phyloP scores from a whole-genome alignment of 2,888 invertebrate genomes.

The Lasioglossum villosulum region DNA sequence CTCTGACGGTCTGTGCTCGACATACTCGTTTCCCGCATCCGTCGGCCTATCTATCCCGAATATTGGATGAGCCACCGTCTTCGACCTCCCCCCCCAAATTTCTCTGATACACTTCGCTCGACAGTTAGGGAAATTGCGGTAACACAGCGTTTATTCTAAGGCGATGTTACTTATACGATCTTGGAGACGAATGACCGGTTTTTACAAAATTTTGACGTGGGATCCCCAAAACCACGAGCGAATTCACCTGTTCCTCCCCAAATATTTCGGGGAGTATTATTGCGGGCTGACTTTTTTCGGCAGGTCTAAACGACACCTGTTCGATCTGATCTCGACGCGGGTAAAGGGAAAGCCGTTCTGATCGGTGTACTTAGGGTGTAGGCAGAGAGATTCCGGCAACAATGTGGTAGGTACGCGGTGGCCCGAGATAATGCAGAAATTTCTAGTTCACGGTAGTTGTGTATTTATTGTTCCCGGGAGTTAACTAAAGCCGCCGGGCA shows the following conservation, averaged over 20 bases:
- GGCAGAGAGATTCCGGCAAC: conserved; percentile 29
- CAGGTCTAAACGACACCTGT: conserved; percentile 61
- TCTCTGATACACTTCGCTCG: conserved; percentile 27
- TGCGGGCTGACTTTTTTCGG: conserved; percentile 8
- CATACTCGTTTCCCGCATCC: conserved; percentile 53
- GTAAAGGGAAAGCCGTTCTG: conserved; percentile 40
- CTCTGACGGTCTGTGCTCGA: conserved; percentile 51
- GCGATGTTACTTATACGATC: too few relatives aligned
- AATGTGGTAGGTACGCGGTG: conserved; percentile 50
- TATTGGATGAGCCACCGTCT: conserved; percentile 49
- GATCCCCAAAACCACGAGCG: too few relatives aligned
- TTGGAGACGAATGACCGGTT: too few relatives aligned
- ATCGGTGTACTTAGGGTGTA: conserved; percentile 47
- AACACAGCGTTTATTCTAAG: too few relatives aligned
- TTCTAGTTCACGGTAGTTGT: conserved; percentile 9
- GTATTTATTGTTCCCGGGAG: conserved; percentile 44
- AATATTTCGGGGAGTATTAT: background rate
- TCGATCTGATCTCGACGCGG: conserved; percentile 18
- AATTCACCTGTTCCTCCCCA: background rate
- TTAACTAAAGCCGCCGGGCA: conserved; percentile 20
- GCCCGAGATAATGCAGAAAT: conserved; percentile 46
- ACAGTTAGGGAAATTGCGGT: conserved; percentile 26
- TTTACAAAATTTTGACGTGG: too few relatives aligned
- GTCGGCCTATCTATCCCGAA: conserved; percentile 54
- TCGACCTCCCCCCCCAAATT: conserved; percentile 28